A percentile compares a stretch with the other conserved stretches of the same genome.
These are phyloP conservation scores for Julus scandinavius DNA, from an alignment of 2,888 invertebrate genomes.

Conservation along the genomic window DNA sequence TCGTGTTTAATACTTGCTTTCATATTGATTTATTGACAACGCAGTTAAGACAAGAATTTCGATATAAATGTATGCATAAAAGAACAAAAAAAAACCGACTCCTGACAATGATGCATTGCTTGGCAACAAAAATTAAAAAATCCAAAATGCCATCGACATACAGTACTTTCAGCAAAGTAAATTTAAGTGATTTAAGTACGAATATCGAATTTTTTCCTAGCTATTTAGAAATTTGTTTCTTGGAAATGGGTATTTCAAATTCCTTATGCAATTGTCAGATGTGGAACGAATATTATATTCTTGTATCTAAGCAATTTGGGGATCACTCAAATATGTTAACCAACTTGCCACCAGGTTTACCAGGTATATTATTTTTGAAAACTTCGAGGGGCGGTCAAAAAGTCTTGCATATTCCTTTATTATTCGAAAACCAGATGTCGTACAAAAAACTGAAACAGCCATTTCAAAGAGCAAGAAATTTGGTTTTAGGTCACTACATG, in stretches of 20 bases:
- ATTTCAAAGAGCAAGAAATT: no score
- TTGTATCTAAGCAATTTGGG: neutral
- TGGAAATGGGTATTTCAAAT: neutral
- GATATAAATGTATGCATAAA: neutral
- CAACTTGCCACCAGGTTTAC: no score
- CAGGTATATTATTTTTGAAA: no score
- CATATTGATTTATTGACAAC: neutral
- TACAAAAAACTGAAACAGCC: no score
- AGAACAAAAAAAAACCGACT: neutral
- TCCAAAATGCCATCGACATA: neutral
- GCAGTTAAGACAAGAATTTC: slow-evolving; percentile 10
- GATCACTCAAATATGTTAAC: neutral
- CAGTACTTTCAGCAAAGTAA: neutral
- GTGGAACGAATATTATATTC: neutral
- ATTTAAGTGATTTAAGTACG: neutral
- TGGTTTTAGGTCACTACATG: no score
- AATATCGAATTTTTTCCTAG: neutral
- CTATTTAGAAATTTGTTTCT: neutral
- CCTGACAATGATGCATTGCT: neutral
- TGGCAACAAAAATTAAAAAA: neutral
- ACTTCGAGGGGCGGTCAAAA: no score
- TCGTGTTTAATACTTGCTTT: neutral
- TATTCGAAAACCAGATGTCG: no score
- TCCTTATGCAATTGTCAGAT: neutral
- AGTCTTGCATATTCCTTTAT: no score